Base-by-base conservation (phyloP, 2,888 invertebrate genomes). In the Xanthorhoe spadicearia region DNA sequence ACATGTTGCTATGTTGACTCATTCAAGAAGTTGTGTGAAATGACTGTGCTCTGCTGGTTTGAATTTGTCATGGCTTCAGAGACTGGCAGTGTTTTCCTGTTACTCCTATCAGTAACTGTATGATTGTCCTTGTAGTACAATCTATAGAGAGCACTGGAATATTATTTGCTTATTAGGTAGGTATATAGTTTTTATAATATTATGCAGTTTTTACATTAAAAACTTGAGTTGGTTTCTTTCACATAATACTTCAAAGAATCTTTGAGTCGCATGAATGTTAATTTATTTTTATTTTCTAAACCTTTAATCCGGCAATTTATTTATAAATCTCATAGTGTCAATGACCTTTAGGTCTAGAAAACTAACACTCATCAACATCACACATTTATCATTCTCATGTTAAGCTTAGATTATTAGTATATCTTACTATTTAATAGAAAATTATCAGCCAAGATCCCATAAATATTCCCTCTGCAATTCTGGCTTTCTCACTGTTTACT, bases 1-100 rank as follows among this genome's bases (percentile, higher is more conserved):
- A 82, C 87, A 88, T 79, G 76, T 79, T 81, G 80, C 77, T 74
- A 77, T 46, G 49, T 67, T 70, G 68, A 71, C 55, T 70, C 59
- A 71, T 61, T 66, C 62, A 70, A 28, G 58, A 75, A 76, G 72
- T 78, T 80, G 70, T 78, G 63, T 78, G 70, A 65, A 52, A 63
- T 52, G 15, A 49, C 54, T 58, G 13, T 64, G 59, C 71, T 66
- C 66, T 65, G 65, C 64, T 73, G 66, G 71, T 65, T 72, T 71
- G 50, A 38, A 46, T 62, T 32, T n/a, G 32, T 43, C 64, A 48
- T 43, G 32, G 43, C 49, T 59, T 19, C 51, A 35, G 38, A 43
- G 55, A 56, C 51, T 7, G 19, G 17, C 23, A 52, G 54, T 43
- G 38, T 73, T 74, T 72, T 69, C 74, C 70, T 73, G 70, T 73